Conservation (phyloP, 2,113 vertebrate genomes). For the Periophthalmodon schlosseri region DNA sequence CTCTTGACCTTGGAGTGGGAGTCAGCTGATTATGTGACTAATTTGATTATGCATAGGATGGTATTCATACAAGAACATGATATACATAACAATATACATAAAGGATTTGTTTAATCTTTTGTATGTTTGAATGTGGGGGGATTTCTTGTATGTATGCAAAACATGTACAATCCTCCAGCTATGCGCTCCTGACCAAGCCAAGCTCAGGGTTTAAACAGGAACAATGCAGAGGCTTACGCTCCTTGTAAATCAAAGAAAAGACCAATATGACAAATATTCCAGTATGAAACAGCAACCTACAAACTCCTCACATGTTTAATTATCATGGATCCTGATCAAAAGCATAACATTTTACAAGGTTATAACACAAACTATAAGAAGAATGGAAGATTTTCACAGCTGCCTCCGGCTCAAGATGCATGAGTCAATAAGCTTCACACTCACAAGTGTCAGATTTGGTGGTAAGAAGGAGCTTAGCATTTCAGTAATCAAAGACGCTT, state of each 20-base stretch:
- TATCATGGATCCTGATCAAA: neutral
- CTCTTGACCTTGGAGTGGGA: conserved; percentile 1
- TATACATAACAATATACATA: neutral
- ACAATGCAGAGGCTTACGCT: conserved; percentile 16
- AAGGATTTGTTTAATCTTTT: neutral
- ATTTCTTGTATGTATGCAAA: neutral
- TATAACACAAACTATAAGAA: neutral
- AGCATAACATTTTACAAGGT: neutral
- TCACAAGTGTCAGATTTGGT: conserved; percentile 1
- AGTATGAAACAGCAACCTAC: neutral
- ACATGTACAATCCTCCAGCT: too few relatives aligned
- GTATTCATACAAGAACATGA: conserved; percentile 6
- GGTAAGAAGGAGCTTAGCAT: neutral
- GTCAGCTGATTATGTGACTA: conserved; percentile 37
- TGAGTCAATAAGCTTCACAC: conserved; percentile 1
- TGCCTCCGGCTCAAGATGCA: neutral
- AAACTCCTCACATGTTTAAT: neutral
- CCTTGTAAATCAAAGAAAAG: neutral
- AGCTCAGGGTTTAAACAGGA: conserved; percentile 3
- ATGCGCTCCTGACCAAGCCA: too few relatives aligned
- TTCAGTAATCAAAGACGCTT: neutral
- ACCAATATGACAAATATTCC: neutral
- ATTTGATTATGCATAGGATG: neutral
- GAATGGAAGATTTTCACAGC: neutral
- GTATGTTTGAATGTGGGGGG: neutral